Conservation (phyloP, 2,113 vertebrate genomes). For the Nerophis lumbriciformis region DNA sequence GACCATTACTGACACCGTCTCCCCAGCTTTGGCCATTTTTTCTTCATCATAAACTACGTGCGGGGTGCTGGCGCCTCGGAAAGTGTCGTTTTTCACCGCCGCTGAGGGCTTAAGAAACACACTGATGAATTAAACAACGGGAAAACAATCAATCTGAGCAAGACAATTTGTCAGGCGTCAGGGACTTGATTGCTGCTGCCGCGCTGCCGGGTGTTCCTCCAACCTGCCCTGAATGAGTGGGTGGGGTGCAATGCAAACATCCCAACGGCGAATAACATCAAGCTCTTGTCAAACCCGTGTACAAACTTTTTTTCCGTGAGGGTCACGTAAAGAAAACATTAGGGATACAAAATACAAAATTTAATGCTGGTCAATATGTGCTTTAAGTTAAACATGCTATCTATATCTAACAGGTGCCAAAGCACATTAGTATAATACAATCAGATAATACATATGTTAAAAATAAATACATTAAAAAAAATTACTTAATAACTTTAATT, state of each 20-base stretch:
- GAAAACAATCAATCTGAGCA: constrained; percentile 63
- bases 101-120: constrained; percentile 50
- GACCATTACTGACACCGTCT: constrained; percentile 27
- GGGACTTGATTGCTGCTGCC: constrained; percentile 32
- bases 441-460: too few relatives aligned
- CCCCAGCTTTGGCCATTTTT: constrained; percentile 14
- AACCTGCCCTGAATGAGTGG: constrained; percentile 6
- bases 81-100: constrained; percentile 48
- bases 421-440: too few relatives aligned
- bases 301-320: too few relatives aligned
- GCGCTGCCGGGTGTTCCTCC: constrained; percentile 24
- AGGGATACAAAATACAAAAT: too few relatives aligned
- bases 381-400: too few relatives aligned
- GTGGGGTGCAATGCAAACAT: background rate
- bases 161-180: constrained; percentile 62
- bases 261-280: background rate
- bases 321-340: too few relatives aligned
- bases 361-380: too few relatives aligned
- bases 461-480: too few relatives aligned
- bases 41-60: constrained; percentile 32
- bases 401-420: too few relatives aligned
- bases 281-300: too few relatives aligned
- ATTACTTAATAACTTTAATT: too few relatives aligned
- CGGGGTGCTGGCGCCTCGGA: constrained; percentile 21
- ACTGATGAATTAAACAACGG: constrained; percentile 67